Base-by-base conservation (phyloP, 2,797 vertebrate genomes). In the Crenuchus spilurus region DNA sequence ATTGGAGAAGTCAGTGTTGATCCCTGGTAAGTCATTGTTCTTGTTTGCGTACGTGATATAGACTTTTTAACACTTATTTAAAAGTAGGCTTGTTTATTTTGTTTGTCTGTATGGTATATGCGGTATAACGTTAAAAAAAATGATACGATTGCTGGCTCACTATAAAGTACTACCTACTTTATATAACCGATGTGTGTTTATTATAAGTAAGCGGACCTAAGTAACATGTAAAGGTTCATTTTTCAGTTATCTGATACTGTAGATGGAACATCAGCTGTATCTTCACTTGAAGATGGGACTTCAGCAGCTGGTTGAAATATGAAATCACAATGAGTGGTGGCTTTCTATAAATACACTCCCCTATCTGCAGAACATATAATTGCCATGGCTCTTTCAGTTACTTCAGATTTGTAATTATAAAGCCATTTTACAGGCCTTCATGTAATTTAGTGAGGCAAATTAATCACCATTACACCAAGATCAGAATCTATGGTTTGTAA, bases 381-480 rank as follows among this genome's bases (percentile, higher is more conserved):
- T 78, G 78, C 73, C 39, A 60, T 42, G 58, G 75, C 79, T 16
- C 76, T 69, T 80, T 55, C 78, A 84, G 77, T 77, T 77, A 77
- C 46, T 48, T 16, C 11, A 66, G 70, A 76, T 81, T 84, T 76
- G 67, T 70, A 70, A 80, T 77, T 79, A 70, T 77, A 69, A 51
- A 77, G 76, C 65, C 68, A 35, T 72, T 81, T 79, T 80, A 77
- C 79, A 55, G 72, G 55, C 73, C 79, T 62, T 72, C 76, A 57
- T 74, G 55, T 82, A 76, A 72, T 82, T 87, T 84, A 76, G 54
- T 72, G 68, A 74, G 72, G 70, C 58, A 66, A 80, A 76, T 81
- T 84, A 72, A 70, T 82, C 58, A 79, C 63, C 75, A 84, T 70
- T 66, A 46, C 48, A 76, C n/a, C n/a, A 42, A 63, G 79, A 44